Evolutionary conservation across 2,113 vertebrate genomes (phyloP).

Genomic region (Gadus chalcogrammus): DNA sequence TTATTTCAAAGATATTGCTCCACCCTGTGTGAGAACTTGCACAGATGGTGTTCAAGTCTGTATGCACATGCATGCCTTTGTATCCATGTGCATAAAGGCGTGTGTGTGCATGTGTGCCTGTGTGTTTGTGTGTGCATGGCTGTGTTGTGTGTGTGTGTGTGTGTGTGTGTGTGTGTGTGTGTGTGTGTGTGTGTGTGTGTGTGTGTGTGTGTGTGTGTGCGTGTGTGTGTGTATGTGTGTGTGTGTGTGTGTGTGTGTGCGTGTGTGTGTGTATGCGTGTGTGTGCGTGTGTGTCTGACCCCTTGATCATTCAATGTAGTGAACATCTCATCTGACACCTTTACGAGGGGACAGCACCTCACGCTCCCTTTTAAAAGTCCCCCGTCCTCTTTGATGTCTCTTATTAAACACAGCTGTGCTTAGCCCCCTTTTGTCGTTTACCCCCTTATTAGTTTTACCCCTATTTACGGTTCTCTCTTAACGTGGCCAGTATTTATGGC

Average conservation of each 20-base stretch:
- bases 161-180: neutral
- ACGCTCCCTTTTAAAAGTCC: conserved; percentile 49
- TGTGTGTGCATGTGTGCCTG: conserved; percentile 3
- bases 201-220: neutral
- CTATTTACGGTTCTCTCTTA: conserved; percentile 19
- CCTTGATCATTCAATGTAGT: conserved; percentile 66
- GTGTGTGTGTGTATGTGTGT: neutral
- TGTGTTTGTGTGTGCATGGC: neutral
- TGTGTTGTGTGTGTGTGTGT: no score
- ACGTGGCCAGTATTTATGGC: conserved; percentile 44
- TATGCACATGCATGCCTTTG: conserved; percentile 9
- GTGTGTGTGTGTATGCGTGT: neutral
- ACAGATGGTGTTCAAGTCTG: neutral
- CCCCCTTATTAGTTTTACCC: conserved; percentile 29
- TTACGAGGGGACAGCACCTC: conserved; percentile 70
- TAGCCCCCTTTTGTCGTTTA: conserved; percentile 38
- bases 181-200: neutral
- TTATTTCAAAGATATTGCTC: neutral
- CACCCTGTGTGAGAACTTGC: conserved; percentile 1
- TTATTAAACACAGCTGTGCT: conserved; percentile 67
- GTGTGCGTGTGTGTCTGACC: conserved; percentile 6
- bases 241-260: conserved; percentile 2
- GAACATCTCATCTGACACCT: conserved; percentile 72
- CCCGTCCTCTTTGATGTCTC: conserved; percentile 64
- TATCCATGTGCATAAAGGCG: conserved; percentile 1